Evolutionary conservation across 1,140 invertebrate genomes (phyloP).

Genomic region (Trichoplusia ni): DNA sequence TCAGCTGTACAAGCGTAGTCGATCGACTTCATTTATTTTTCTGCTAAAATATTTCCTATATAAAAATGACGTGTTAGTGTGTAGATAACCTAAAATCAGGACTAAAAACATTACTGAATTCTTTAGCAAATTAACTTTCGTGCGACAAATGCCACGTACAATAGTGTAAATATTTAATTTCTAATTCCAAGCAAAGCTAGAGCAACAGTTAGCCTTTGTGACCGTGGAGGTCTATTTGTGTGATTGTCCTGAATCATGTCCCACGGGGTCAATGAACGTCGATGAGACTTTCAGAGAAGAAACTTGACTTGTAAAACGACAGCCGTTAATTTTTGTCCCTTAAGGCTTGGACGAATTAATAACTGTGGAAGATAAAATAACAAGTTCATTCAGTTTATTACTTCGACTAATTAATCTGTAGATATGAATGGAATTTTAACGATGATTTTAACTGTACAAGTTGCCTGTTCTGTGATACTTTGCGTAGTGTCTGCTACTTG

Average conservation of each 20-base stretch:
- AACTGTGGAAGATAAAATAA: not conserved
- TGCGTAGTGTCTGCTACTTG: too few species aligned
- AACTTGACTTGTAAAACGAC: constrained; percentile 2
- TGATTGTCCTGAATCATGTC: constrained; percentile 19
- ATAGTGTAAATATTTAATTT: constrained; percentile 13
- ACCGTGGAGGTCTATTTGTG: constrained; percentile 5
- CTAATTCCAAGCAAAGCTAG: constrained; percentile 9
- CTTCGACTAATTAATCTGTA: too few species aligned
- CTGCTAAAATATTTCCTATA: too few species aligned
- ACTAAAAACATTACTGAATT: too few species aligned
- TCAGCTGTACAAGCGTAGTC: too few species aligned
- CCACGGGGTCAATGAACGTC: constrained; percentile 9
- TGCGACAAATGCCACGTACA: not conserved
- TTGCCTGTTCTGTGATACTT: too few species aligned
- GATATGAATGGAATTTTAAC: not conserved
- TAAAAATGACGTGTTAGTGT: too few species aligned
- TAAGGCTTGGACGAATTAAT: not conserved
- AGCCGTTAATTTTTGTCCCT: constrained; percentile 16
- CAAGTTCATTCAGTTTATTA: not conserved
- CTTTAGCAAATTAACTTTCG: not conserved
- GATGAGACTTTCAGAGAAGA: constrained; percentile 2
- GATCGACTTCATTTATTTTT: too few species aligned
- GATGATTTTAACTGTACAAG: too few species aligned
- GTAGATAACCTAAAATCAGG: too few species aligned
- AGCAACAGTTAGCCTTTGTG: not conserved